These are phyloP conservation scores for Antennarius maculatus DNA, from an alignment of 2,797 vertebrate genomes.

Conservation along the genomic window DNA sequence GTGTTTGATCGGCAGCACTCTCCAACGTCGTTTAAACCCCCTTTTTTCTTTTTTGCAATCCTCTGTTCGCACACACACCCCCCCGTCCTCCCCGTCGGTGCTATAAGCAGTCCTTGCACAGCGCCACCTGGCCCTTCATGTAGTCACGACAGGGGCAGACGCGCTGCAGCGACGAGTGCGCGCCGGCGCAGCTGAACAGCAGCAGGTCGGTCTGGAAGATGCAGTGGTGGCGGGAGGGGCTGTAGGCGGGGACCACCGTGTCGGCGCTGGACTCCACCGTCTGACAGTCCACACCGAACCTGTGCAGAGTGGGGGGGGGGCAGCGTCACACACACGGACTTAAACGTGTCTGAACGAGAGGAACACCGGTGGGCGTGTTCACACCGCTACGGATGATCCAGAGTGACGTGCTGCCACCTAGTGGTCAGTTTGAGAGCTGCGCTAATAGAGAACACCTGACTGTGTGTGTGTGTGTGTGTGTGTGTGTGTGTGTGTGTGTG, in stretches of 20 bases:
- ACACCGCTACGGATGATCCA: too few species aligned
- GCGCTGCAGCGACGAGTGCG: slow-evolving; percentile 86
- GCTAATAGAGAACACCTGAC: not conserved
- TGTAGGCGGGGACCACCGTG: slow-evolving; percentile 91
- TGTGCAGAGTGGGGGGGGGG: slow-evolving; percentile 42
- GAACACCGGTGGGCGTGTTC: too few species aligned
- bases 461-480: not conserved
- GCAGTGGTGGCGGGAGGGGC: slow-evolving; percentile 88
- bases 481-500: not conserved
- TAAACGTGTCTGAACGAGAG: too few species aligned
- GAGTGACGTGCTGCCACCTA: slow-evolving; percentile 27
- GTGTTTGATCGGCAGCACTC: slow-evolving; percentile 16
- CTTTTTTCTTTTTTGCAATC: not conserved
- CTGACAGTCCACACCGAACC: slow-evolving; percentile 90
- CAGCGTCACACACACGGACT: too few species aligned
- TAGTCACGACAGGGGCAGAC: slow-evolving; percentile 98
- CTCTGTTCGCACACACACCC: not conserved
- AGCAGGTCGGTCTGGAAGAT: slow-evolving; percentile 95
- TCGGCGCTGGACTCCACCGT: slow-evolving; percentile 90
- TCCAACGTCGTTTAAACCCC: not conserved
- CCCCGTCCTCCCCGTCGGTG: slow-evolving; percentile 11
- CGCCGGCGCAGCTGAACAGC: slow-evolving; percentile 96
- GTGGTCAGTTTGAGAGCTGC: slow-evolving; percentile 1
- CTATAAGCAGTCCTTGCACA: slow-evolving; percentile 93
- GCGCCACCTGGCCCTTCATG: slow-evolving; percentile 98